phyloP scores from a whole-genome alignment of 1,140 invertebrate species.

The Gonioctena quinquepunctata region DNA sequence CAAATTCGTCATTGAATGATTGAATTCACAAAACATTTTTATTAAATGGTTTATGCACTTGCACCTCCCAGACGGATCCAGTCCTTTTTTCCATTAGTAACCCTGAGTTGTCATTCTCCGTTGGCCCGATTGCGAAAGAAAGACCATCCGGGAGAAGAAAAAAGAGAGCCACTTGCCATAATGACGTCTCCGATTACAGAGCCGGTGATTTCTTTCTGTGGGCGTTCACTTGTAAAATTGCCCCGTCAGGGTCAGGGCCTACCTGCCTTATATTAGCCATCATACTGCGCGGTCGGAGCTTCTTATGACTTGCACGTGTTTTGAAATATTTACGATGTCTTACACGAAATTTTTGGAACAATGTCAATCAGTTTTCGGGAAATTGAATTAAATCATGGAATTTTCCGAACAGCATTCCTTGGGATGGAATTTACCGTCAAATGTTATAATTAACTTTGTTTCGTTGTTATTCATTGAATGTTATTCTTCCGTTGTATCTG shows the following conservation, averaged over 20 bases:
- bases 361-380: not conserved
- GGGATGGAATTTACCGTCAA: no score
- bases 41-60: no score
- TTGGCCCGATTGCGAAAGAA: not conserved
- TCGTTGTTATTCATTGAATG: no score
- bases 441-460: no score
- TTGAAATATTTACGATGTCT: not conserved
- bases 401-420: no score
- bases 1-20: no score
- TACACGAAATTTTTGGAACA: not conserved
- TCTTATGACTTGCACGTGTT: slow-evolving; percentile 17
- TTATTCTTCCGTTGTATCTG: no score
- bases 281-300: slow-evolving; percentile 10
- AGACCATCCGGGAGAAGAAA: not conserved
- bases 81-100: not conserved
- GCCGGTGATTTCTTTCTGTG: slow-evolving; percentile 33
- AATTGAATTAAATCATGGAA: no score
- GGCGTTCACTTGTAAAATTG: slow-evolving; percentile 41
- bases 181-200: slow-evolving; percentile 35
- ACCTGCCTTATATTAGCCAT: slow-evolving; percentile 27
- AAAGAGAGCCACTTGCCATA: slow-evolving; percentile 18
- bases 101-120: not conserved
- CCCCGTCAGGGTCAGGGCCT: slow-evolving; percentile 34
- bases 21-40: no score
- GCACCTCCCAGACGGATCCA: no score